These are phyloP conservation scores for Triplophysa rosa DNA, from an alignment of 2,113 vertebrate genomes.

Conservation along the genomic window DNA sequence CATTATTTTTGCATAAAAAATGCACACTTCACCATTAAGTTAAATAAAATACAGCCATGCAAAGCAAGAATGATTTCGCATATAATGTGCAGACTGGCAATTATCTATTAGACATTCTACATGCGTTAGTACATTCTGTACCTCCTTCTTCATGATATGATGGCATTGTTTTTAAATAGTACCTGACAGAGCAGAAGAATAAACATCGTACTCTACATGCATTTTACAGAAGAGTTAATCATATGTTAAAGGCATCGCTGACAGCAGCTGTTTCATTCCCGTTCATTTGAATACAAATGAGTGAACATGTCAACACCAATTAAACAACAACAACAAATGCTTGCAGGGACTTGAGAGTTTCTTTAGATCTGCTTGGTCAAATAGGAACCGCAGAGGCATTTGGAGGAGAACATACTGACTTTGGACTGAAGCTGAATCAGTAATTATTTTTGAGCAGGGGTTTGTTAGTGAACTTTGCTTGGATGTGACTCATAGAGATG, in stretches of 20 bases:
- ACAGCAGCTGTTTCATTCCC: neutral
- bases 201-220: neutral
- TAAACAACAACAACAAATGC: neutral
- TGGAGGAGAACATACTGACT: slow-evolving; percentile 1
- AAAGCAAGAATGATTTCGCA: too few relatives aligned
- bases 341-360: slow-evolving; percentile 14
- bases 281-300: slow-evolving; percentile 32
- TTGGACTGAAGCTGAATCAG: slow-evolving; percentile 31
- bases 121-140: too few relatives aligned
- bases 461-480: neutral
- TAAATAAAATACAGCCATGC: too few relatives aligned
- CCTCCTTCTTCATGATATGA: too few relatives aligned
- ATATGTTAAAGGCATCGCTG: neutral
- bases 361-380: neutral
- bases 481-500: neutral
- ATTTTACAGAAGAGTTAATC: neutral
- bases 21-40: too few relatives aligned
- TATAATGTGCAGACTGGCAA: too few relatives aligned
- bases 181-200: neutral
- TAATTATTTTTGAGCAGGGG: slow-evolving; percentile 16
- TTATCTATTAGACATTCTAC: too few relatives aligned
- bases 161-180: neutral
- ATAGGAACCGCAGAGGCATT: slow-evolving; percentile 16
- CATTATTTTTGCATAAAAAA: too few relatives aligned
- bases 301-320: slow-evolving; percentile 32